Evolutionary conservation across 2,888 invertebrate genomes (phyloP).

Genomic region (Rotaria macrura): DNA sequence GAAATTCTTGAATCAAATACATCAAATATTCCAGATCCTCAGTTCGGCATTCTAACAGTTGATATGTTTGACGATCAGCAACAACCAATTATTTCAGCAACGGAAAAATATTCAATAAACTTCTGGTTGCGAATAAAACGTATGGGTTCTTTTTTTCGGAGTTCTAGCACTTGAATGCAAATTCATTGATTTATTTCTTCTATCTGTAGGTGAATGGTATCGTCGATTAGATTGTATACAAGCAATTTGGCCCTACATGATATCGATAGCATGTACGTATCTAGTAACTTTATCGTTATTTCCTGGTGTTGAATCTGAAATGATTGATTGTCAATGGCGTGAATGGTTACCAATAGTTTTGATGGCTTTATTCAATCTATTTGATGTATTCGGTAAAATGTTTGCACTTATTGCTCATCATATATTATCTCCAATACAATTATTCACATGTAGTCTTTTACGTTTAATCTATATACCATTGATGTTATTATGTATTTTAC

Average conservation of each 20-base stretch:
- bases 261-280: conserved; percentile 74
- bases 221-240: conserved; percentile 57
- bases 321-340: conserved; percentile 68
- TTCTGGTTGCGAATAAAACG: not conserved
- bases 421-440: not conserved
- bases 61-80: not conserved
- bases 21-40: not conserved
- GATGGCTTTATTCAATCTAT: conserved; percentile 76
- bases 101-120: not conserved
- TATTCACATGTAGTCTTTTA: conserved; percentile 59
- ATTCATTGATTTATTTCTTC: too few species aligned
- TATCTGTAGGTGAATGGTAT: conserved; percentile 63
- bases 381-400: conserved; percentile 74
- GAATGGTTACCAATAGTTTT: conserved; percentile 83
- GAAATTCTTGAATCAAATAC: not conserved
- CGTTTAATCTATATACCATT: conserved; percentile 69
- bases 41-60: not conserved
- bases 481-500: conserved; percentile 69
- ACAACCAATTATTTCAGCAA: not conserved
- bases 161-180: too few species aligned
- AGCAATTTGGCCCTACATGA: conserved; percentile 77
- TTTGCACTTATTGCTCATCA: conserved; percentile 24
- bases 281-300: conserved; percentile 78
- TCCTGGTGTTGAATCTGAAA: conserved; percentile 79
- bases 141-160: not conserved